Evolutionary conservation across 2,113 vertebrate species (phyloP).

Genomic region (Notechis scutatus): DNA sequence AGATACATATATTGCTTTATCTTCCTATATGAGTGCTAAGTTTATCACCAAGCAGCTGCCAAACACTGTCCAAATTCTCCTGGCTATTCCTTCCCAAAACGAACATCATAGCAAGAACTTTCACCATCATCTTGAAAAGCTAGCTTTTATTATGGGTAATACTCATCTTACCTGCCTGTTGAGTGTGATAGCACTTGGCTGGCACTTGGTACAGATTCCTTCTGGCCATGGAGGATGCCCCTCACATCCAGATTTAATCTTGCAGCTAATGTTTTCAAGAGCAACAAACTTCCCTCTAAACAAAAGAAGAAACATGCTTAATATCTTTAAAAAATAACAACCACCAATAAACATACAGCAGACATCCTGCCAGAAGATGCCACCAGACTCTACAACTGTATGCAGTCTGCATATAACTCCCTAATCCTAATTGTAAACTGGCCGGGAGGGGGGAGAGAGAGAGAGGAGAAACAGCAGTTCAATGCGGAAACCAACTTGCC

Average conservation of each 20-base stretch:
- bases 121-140: neutral
- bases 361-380: neutral
- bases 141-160: neutral
- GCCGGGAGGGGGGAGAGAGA: too few relatives aligned
- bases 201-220: conserved; percentile 98
- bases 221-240: conserved; percentile 96
- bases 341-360: neutral
- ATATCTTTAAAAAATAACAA: neutral
- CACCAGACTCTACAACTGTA: neutral
- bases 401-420: neutral
- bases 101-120: neutral
- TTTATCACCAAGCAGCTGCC: neutral
- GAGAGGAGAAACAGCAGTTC: accelerated
- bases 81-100: conserved; percentile 14
- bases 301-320: neutral
- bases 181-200: conserved; percentile 96
- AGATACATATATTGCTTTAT: neutral
- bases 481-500: neutral
- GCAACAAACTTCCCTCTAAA: conserved; percentile 94
- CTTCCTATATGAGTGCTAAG: neutral
- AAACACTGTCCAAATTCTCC: neutral
- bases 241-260: conserved; percentile 96
- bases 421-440: accelerated
- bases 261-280: conserved; percentile 98
- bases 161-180: conserved; percentile 86